Percentiles rank a stretch among this genome's conserved stretches.
phyloP scores from a whole-genome alignment of 2,888 invertebrate genomes.

The Acleris sparsana region DNA sequence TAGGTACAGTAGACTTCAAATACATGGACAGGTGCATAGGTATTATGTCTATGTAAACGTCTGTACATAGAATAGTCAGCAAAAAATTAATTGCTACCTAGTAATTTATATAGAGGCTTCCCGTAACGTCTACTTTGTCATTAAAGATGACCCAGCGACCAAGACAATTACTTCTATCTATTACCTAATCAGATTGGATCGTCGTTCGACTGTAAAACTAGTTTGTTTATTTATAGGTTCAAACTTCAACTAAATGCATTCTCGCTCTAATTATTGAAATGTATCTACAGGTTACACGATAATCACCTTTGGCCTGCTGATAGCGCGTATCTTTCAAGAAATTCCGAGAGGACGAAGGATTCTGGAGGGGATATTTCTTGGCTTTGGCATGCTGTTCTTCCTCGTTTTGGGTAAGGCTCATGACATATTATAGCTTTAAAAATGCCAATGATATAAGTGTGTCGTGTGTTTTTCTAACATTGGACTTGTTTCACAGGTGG shows the following conservation, averaged over 20 bases:
- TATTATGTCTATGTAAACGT: too few species aligned
- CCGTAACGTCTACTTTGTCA: constrained; percentile 12
- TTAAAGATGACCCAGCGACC: constrained; percentile 22
- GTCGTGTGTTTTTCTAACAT: background rate
- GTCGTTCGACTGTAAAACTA: background rate
- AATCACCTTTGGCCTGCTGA: constrained; percentile 86
- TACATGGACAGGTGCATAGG: too few species aligned
- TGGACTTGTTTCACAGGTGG: constrained; percentile 75
- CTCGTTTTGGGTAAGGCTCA: constrained; percentile 83
- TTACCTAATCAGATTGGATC: constrained; percentile 18
- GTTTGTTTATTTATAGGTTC: background rate
- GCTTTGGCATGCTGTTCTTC: constrained; percentile 87
- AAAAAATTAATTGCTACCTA: constrained; percentile 1
- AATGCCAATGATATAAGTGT: background rate
- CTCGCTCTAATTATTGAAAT: background rate
- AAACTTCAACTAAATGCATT: background rate
- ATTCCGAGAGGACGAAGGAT: constrained; percentile 85
- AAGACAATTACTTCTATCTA: constrained; percentile 6
- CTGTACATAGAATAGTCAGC: too few species aligned
- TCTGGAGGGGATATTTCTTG: constrained; percentile 87
- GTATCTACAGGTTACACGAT: constrained; percentile 84
- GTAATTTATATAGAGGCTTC: constrained; percentile 14
- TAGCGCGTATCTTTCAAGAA: constrained; percentile 86
- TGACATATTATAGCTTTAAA: background rate
- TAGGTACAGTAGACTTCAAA: too few species aligned